These are phyloP conservation scores for Leucophenga montana DNA, from an alignment of 2,888 invertebrate genomes.

Conservation along the genomic window DNA sequence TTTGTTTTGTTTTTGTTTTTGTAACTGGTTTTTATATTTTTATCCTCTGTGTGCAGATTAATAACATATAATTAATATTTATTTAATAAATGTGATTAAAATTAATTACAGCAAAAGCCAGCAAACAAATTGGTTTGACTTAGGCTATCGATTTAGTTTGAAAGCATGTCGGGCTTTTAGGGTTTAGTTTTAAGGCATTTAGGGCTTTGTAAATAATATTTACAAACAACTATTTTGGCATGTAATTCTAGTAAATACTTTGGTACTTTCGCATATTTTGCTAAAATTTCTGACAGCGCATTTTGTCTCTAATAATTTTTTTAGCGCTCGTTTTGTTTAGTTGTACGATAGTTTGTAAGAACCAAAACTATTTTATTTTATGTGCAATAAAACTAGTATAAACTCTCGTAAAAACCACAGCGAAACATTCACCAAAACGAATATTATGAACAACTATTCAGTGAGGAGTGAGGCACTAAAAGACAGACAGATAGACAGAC, in stretches of 20 bases:
- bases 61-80: slow-evolving; percentile 63
- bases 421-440: not conserved
- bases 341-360: not conserved
- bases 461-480: too few relatives aligned
- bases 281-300: not conserved
- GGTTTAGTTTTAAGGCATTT: not conserved
- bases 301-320: too few relatives aligned
- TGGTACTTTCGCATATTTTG: too few relatives aligned
- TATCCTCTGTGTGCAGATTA: slow-evolving; percentile 50
- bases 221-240: not conserved
- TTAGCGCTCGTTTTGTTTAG: too few relatives aligned
- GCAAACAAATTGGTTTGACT: too few relatives aligned
- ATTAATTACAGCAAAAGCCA: slow-evolving; percentile 6
- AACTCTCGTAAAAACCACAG: slow-evolving; percentile 22
- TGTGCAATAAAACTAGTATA: slow-evolving; percentile 20
- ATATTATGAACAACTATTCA: too few relatives aligned
- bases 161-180: not conserved
- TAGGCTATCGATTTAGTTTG: not conserved
- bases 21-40: slow-evolving; percentile 54
- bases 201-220: not conserved
- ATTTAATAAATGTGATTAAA: slow-evolving; percentile 22
- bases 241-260: too few relatives aligned
- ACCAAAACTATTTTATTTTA: slow-evolving; percentile 26
- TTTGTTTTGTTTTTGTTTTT: not conserved
- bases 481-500: too few relatives aligned